phyloP scores from a whole-genome alignment of 2,797 vertebrate genomes.

The Danio choprae region DNA sequence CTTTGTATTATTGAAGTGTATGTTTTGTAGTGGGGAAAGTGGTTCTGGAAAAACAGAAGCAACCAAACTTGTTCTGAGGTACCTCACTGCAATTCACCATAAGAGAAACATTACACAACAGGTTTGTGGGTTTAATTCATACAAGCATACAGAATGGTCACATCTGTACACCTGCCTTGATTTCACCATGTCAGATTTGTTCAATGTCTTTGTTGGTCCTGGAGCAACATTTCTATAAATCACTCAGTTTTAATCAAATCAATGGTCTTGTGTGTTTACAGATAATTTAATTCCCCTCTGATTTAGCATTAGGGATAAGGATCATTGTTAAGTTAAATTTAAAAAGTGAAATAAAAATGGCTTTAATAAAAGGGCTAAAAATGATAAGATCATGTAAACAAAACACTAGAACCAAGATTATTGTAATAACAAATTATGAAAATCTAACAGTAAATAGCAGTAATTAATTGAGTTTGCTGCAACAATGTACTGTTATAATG shows the following conservation, averaged over 20 bases:
- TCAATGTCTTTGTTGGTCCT: background rate
- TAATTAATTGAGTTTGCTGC: no score
- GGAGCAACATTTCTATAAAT: background rate
- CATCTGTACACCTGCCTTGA: background rate
- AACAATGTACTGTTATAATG: no score
- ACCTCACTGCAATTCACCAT: conserved; percentile 92
- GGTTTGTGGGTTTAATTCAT: conserved; percentile 60
- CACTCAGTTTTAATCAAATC: background rate
- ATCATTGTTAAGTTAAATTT: no score
- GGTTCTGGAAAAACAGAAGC: conserved; percentile 97
- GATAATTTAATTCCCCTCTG: background rate
- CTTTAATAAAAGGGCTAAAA: no score
- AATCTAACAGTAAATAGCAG: no score
- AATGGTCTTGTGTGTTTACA: background rate
- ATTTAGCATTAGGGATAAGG: background rate
- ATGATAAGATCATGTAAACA: no score
- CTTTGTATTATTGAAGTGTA: conserved; percentile 22
- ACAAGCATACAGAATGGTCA: background rate
- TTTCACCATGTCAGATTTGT: background rate
- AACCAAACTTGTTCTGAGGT: conserved; percentile 93
- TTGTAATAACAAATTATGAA: no score
- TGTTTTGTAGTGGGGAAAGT: conserved; percentile 87
- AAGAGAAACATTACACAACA: conserved; percentile 86
- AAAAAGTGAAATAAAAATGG: no score
- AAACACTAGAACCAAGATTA: no score